Evolutionary conservation across 2,888 invertebrate species (phyloP), one percentile per base, ranked within the genome.

Genomic region (Pediacus dermestoides): DNA sequence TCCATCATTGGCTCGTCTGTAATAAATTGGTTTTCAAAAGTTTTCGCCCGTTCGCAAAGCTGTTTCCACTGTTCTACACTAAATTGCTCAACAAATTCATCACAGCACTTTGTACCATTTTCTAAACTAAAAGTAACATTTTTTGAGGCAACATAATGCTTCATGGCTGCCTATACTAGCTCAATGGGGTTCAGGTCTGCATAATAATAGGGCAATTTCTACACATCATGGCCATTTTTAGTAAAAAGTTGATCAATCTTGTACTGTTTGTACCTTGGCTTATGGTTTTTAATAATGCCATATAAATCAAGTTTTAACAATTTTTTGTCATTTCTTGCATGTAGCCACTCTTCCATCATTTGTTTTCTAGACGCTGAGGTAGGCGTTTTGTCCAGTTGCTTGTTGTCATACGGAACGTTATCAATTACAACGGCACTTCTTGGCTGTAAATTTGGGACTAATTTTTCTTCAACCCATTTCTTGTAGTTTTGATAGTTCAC

Each of bases 401-500:
- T 30, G 16, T 45, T 45, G 22, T 41, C 28, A 14, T 44, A 39
- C 14, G 37, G 36, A 3, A 34, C 42, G 34, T 57, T 57, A 33
- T 57, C 53, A 14, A 55, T 44, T 8, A 55, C 51, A 2, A 52
- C 25, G n/a, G 53, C 44, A 15, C 43, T 45, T n/a, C 37, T 37
- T 26, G 35, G 36, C 4, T 44, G 44, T 16, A 54, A 37, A 44
- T 54, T 54, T 8, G 34, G 34, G 13, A 48, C 25, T n/a, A 40
- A 23, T 40, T 44, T 42, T 16, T 30, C 26, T 8, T 11, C 10
- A 8, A 35, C 23, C 33, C 38, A 37, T 37, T 37, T 37, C 14
- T 36, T 12, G 16, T 35, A 39, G 16, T 39, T 37, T 13, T 26
- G 8, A 22, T 21, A 34, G 14, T 39, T 36, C 34, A 39, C 36